phyloP scores from a whole-genome alignment of 2,797 vertebrate genomes.

The Rousettus madagascariensis region DNA sequence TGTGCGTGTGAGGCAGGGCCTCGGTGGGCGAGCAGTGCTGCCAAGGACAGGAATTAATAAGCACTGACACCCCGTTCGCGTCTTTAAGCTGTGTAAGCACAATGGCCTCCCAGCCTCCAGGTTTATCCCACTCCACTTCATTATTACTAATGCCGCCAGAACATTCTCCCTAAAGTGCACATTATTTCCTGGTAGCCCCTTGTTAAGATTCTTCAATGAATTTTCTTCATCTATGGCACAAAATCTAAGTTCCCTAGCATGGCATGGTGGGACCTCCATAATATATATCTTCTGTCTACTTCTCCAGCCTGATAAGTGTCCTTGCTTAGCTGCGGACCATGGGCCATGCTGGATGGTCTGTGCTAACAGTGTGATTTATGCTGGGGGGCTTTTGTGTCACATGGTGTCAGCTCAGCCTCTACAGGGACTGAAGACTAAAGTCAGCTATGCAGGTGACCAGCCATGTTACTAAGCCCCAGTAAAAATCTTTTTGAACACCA shows the following conservation, averaged over 20 bases:
- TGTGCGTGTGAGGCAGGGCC: neutral
- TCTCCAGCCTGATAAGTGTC: neutral
- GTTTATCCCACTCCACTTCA: neutral
- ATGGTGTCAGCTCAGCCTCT: neutral
- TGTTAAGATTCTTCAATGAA: neutral
- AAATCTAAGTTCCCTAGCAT: neutral
- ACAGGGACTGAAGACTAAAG: neutral
- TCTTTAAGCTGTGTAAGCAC: neutral
- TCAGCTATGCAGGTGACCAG: neutral
- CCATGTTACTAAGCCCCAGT: neutral
- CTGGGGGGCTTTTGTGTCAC: neutral
- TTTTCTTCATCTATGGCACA: neutral
- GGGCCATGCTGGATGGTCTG: neutral
- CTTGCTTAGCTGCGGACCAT: neutral
- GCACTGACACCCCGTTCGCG: neutral
- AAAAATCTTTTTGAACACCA: neutral
- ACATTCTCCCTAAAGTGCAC: neutral
- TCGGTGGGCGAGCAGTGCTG: neutral
- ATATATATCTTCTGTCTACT: neutral
- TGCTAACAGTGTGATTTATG: neutral
- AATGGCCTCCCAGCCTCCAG: neutral
- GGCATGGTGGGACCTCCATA: neutral
- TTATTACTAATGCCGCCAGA: neutral
- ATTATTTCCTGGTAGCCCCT: neutral
- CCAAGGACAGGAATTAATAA: neutral